Base-by-base conservation (phyloP, 2,113 vertebrate genomes). In the Mormyrus lacerda region DNA sequence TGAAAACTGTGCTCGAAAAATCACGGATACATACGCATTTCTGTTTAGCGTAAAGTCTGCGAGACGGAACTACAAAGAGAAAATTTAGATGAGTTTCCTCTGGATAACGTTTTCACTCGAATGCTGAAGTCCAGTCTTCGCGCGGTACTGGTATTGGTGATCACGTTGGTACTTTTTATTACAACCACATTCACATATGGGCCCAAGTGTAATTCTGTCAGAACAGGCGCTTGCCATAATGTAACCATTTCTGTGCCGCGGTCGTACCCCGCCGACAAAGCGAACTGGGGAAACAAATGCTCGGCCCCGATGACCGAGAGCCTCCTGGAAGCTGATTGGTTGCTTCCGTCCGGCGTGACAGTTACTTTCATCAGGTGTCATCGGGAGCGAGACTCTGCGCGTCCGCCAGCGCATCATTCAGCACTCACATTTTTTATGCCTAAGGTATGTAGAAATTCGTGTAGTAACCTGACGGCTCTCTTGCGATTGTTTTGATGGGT, bases 111-210 rank as follows among this genome's bases (percentile, higher is more conserved):
- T 83, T 69, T 87, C 8, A 69, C 51, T 91, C 93, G 76, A 91
- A 95, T 95, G 93, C 91, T 90, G 92, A 92, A 79, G 91, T 88
- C 53, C 85, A 87, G 90, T 73, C 88, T 79, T 3, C 42, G 51
- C 89, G 89, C 82, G 88, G 83, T 87, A 53, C 88, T 55, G n/a
- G 47, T 92, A 24, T 79, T 91, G 1, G 53, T 91, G 89, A 91
- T 89, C 89, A 90, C 31, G 21, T 84, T 94, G 76, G n/a, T 94
- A 17, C 11, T 92, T 1, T 69, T 24, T 61, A 39, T 94, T 35
- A 90, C 87, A n/a, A 85, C 89, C 76, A 90, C 35, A 1, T 90
- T 90, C 89, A 85, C 88, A 73, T 88, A 4, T 21, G 85, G 89
- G 9, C 53, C 88, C 8, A 50, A 19, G 47, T 48, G 48, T 44